Percentiles rank a stretch among this genome's conserved stretches.
Evolutionary conservation across 37 sponge, comb jelly and placozoan genomes (phyloP).

Genomic region (Trichoplax adhaerens): DNA sequence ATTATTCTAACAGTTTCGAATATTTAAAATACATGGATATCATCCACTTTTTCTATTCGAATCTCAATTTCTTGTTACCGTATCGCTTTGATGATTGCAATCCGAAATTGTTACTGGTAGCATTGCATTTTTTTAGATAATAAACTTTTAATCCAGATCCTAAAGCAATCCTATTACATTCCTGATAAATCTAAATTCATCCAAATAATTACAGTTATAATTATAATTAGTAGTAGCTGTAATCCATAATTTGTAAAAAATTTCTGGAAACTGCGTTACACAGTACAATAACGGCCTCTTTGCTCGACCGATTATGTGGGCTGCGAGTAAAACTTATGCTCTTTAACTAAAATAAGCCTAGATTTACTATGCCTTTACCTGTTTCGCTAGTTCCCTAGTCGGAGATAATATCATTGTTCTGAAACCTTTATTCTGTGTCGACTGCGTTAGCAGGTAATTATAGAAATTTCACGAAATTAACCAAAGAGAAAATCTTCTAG

Average conservation of each 20-base stretch:
- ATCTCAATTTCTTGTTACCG: conserved; percentile 19
- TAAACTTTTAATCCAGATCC: conserved; percentile 68
- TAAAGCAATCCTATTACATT: conserved; percentile 44
- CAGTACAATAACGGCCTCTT: no score
- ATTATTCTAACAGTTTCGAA: no score
- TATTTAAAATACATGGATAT: no score
- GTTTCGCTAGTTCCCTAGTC: conserved; percentile 91
- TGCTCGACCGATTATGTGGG: no score
- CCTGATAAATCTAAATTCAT: conserved; percentile 43
- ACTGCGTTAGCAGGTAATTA: conserved; percentile 5
- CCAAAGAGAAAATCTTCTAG: no score
- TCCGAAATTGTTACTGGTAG: conserved; percentile 57
- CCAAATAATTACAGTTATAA: neutral
- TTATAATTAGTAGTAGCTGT: neutral
- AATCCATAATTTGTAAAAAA: no score
- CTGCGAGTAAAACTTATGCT: no score
- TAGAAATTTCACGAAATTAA: no score
- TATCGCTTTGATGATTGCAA: conserved; percentile 41
- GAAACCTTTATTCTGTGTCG: conserved; percentile 59
- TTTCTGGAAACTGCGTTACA: no score
- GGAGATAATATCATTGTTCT: conserved; percentile 81
- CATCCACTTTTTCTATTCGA: no score
- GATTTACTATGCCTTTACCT: conserved; percentile 12
- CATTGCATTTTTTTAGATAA: conserved; percentile 73
- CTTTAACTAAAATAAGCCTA: no score